phyloP scores from a whole-genome alignment of 1,140 invertebrate species.

The Teleopsis dalmanni region DNA sequence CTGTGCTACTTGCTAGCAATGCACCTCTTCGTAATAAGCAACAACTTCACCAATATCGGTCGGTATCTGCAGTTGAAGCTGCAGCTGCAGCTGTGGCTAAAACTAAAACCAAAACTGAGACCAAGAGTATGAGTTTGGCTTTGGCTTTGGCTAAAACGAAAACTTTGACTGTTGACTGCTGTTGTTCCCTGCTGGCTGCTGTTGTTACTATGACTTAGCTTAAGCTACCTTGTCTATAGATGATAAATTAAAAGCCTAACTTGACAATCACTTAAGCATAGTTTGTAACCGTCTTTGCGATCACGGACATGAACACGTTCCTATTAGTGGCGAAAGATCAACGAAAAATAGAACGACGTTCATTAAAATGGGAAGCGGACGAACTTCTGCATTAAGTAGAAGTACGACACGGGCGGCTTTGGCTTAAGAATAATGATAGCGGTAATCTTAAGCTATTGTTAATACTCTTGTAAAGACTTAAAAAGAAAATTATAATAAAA shows the following conservation, averaged over 20 bases:
- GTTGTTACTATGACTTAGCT: too few relatives aligned
- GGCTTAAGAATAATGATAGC: conserved; percentile 31
- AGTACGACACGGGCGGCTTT: not conserved
- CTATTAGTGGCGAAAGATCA: conserved; percentile 40
- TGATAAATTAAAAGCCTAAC: conserved; percentile 46
- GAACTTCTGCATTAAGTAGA: too few relatives aligned
- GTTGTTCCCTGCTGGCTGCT: too few relatives aligned
- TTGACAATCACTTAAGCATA: conserved; percentile 45
- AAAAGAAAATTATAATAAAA: not conserved
- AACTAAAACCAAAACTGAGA: too few relatives aligned
- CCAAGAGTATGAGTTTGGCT: too few relatives aligned
- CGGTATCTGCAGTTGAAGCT: too few relatives aligned
- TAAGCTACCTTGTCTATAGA: conserved; percentile 37
- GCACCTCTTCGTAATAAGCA: too few relatives aligned
- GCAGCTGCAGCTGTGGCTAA: too few relatives aligned
- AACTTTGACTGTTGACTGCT: too few relatives aligned
- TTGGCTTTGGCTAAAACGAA: too few relatives aligned
- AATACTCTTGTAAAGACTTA: not conserved
- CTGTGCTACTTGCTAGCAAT: too few relatives aligned
- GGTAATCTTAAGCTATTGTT: conserved; percentile 34
- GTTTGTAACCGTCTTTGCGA: conserved; percentile 30
- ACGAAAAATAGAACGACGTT: conserved; percentile 44
- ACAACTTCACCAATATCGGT: too few relatives aligned
- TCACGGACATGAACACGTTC: conserved; percentile 5
- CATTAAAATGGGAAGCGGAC: conserved; percentile 41